These are phyloP conservation scores for Beroe forskalii DNA, from an alignment of 37 sponge, comb jelly and placozoan species.

Conservation along the genomic window DNA sequence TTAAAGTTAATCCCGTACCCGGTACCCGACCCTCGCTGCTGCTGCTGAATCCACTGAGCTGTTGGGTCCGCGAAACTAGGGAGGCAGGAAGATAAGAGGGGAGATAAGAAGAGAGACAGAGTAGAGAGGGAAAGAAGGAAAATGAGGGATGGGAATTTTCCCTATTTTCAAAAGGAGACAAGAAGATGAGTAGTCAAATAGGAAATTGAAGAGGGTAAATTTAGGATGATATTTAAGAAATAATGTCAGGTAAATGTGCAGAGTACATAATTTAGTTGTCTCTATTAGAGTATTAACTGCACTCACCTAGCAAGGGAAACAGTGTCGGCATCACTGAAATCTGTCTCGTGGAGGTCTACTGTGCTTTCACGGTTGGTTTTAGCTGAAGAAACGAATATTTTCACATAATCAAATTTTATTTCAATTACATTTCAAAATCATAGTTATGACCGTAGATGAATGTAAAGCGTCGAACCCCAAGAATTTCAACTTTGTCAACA, in stretches of 20 bases:
- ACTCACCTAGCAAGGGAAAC: not conserved
- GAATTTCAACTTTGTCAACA: no score
- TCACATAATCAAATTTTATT: no score
- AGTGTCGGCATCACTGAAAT: slow-evolving; percentile 8
- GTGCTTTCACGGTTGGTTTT: not conserved
- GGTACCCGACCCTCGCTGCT: not conserved
- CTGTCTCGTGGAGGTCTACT: slow-evolving; percentile 2
- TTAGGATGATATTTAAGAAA: no score
- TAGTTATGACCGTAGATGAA: no score
- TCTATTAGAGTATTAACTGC: no score
- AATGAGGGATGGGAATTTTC: not conserved
- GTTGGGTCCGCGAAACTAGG: slow-evolving; percentile 17
- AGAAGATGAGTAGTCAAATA: not conserved
- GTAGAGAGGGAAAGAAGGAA: not conserved
- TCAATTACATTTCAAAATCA: no score
- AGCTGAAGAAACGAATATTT: slow-evolving; percentile 7
- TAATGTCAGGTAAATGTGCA: no score
- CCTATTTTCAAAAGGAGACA: not conserved
- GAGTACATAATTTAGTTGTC: no score
- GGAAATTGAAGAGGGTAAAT: not conserved
- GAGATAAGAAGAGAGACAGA: not conserved
- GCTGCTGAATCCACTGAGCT: slow-evolving; percentile 20
- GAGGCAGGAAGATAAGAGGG: not conserved
- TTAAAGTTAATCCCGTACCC: not conserved
- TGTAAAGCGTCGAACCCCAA: no score